Conservation (phyloP, 2,797 vertebrate genomes). For the Schizothorax lantsangensis region DNA sequence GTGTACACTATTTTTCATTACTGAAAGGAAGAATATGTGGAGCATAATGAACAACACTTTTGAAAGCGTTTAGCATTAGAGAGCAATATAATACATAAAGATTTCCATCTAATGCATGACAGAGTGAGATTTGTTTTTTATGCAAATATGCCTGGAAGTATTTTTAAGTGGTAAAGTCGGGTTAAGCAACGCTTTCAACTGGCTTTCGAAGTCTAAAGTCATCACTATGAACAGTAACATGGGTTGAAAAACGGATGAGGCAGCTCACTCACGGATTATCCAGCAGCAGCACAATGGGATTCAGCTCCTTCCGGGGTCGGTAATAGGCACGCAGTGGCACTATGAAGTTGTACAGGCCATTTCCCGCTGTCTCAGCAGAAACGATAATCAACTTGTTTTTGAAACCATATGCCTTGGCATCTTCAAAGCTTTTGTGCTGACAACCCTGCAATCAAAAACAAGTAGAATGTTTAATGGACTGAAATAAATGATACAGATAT, state of each 20-base stretch:
- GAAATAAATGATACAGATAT: slow-evolving; percentile 3
- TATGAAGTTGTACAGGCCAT: slow-evolving; percentile 97
- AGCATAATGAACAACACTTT: neutral
- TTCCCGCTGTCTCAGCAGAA: slow-evolving; percentile 96
- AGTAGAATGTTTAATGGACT: neutral
- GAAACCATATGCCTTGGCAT: slow-evolving; percentile 97
- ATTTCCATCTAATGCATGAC: neutral
- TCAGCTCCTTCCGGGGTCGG: slow-evolving; percentile 95
- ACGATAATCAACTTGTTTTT: slow-evolving; percentile 99
- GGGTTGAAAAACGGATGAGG: slow-evolving; percentile 3
- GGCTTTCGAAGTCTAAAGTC: neutral
- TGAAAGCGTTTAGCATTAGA: neutral
- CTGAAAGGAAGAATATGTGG: neutral
- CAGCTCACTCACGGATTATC: slow-evolving; percentile 89
- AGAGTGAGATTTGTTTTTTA: neutral
- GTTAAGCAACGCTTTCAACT: neutral
- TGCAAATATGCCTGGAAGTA: neutral
- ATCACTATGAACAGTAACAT: neutral
- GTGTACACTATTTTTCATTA: slow-evolving; percentile 5
- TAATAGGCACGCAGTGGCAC: slow-evolving; percentile 97
- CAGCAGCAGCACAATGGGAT: slow-evolving; percentile 93
- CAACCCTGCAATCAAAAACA: slow-evolving; percentile 83
- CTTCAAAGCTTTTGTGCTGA: slow-evolving; percentile 93
- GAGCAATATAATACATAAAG: neutral
- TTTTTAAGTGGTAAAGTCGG: neutral